Conservation (phyloP, 2,797 vertebrate species). For the Sebastes trivittatus region DNA sequence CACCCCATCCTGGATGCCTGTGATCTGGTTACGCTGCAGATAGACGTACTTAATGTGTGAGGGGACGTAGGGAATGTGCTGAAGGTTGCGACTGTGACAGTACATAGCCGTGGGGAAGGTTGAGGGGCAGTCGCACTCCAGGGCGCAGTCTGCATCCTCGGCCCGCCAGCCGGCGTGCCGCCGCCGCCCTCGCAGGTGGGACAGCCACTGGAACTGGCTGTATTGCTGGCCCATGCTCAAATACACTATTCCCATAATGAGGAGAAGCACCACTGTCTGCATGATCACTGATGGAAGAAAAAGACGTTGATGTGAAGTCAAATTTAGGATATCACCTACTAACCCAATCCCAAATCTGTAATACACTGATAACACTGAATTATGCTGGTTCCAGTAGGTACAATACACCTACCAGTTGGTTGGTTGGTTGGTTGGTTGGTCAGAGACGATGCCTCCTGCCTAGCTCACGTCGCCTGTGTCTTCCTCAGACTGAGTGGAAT, state of each 20-base stretch:
- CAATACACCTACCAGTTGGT: no score
- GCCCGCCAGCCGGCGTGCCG: slow-evolving; percentile 68
- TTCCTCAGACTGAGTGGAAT: slow-evolving; percentile 49
- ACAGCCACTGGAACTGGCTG: slow-evolving; percentile 75
- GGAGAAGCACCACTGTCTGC: slow-evolving; percentile 57
- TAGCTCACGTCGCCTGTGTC: slow-evolving; percentile 22
- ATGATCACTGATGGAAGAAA: slow-evolving; percentile 62
- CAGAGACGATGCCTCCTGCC: slow-evolving; percentile 23
- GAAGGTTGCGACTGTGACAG: slow-evolving; percentile 91
- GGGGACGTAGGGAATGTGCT: slow-evolving; percentile 91
- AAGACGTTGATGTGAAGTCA: background rate
- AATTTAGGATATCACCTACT: background rate
- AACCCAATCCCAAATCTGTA: background rate
- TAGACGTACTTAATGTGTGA: slow-evolving; percentile 94
- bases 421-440: no score
- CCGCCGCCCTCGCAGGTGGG: slow-evolving; percentile 65
- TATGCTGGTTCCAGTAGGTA: background rate
- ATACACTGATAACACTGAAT: background rate
- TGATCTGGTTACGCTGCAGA: slow-evolving; percentile 92
- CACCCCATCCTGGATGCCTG: slow-evolving; percentile 87
- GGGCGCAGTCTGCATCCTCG: slow-evolving; percentile 85
- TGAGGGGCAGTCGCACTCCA: slow-evolving; percentile 92
- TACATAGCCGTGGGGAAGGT: slow-evolving; percentile 93
- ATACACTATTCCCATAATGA: slow-evolving; percentile 64
- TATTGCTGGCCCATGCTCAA: slow-evolving; percentile 53